Conservation (phyloP, 2,113 vertebrate species). For the Anas platyrhynchos region DNA sequence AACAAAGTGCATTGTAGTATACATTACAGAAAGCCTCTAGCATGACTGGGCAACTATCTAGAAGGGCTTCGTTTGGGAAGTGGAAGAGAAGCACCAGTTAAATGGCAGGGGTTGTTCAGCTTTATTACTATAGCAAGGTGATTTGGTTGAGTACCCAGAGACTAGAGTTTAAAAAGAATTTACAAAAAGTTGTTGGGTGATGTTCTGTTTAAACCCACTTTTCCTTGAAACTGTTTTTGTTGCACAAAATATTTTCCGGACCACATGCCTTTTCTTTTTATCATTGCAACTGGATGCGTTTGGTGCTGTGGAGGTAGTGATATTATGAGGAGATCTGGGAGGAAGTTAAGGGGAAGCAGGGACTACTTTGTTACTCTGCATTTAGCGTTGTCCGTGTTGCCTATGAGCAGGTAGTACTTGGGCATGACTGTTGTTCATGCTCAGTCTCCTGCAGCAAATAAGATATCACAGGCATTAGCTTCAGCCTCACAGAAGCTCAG, state of each 20-base stretch:
- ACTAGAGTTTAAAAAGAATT: not conserved
- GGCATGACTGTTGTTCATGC: not conserved
- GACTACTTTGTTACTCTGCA: not conserved
- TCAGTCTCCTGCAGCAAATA: not conserved
- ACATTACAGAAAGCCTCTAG: not conserved
- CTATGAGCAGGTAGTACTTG: not conserved
- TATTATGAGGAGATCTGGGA: not conserved
- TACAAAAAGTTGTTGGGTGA: not conserved
- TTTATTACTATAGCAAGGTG: not conserved
- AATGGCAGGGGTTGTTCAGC: not conserved
- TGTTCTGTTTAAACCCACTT: not conserved
- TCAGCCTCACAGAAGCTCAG: not conserved
- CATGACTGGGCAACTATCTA: not conserved
- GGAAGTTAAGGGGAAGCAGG: not conserved
- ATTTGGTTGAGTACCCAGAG: not conserved
- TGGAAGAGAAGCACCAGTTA: not conserved
- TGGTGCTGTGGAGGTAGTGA: not conserved
- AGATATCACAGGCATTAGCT: not conserved
- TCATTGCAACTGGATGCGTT: not conserved
- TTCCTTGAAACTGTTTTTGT: not conserved
- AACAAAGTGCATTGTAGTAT: not conserved
- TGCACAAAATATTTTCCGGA: not conserved
- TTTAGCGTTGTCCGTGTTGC: not conserved
- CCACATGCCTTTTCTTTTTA: not conserved
- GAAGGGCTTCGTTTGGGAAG: not conserved